Evolutionary conservation across 2,797 vertebrate species (phyloP).

Genomic region (Myotis myotis): DNA sequence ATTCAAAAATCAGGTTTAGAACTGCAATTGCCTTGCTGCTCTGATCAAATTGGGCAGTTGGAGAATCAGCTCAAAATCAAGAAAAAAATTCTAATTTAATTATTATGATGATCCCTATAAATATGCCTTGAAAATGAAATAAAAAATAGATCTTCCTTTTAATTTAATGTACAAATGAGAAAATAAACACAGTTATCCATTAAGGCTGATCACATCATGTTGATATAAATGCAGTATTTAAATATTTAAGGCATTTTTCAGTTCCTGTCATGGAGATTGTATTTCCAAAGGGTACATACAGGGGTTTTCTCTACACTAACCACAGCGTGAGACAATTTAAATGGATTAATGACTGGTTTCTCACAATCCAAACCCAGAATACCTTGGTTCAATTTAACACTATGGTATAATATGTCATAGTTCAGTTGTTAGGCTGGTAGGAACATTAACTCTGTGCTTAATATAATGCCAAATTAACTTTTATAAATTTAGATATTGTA

Average conservation of each 20-base stretch:
- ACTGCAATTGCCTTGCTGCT: not conserved
- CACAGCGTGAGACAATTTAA: constrained; percentile 28
- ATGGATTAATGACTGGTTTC: constrained; percentile 43
- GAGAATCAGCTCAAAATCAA: not conserved
- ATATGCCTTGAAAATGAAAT: not conserved
- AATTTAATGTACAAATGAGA: constrained; percentile 7
- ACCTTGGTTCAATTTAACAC: constrained; percentile 51
- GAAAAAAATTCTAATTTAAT: constrained; percentile 25
- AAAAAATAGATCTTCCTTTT: constrained; percentile 47
- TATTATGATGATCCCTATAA: constrained; percentile 29
- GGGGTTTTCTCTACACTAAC: not conserved
- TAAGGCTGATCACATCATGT: not conserved
- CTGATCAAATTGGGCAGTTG: not conserved
- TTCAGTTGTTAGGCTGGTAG: constrained; percentile 42
- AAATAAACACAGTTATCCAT: not conserved
- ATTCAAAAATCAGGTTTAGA: constrained; percentile 9
- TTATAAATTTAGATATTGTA: constrained; percentile 60
- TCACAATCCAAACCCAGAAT: constrained; percentile 35
- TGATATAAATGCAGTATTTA: constrained; percentile 31
- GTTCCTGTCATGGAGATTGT: not conserved
- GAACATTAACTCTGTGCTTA: constrained; percentile 60
- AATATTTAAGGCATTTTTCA: constrained; percentile 9
- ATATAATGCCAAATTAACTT: constrained; percentile 67
- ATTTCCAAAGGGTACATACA: not conserved
- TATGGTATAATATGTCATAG: constrained; percentile 25